Evolutionary conservation across 2,797 vertebrate genomes (phyloP).

Genomic region (Octomys mimax): DNA sequence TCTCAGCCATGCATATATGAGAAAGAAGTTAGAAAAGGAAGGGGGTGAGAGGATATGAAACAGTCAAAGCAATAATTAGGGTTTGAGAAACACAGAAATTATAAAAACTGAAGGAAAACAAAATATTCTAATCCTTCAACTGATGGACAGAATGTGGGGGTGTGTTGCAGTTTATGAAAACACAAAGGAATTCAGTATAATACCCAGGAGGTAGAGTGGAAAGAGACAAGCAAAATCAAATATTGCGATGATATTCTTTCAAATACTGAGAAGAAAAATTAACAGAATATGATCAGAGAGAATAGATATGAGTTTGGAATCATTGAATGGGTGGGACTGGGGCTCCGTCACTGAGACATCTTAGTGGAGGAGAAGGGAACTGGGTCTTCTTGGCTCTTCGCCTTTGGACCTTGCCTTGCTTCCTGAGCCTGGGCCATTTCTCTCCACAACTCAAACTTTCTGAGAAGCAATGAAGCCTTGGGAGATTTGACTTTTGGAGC

Average conservation of each 20-base stretch:
- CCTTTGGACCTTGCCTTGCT: background rate
- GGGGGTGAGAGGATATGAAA: background rate
- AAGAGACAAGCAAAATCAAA: constrained; percentile 45
- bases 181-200: constrained; percentile 38
- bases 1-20: background rate
- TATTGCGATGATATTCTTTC: background rate
- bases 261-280: constrained; percentile 55
- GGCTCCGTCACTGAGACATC: constrained; percentile 79
- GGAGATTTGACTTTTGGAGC: background rate
- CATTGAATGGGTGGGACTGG: constrained; percentile 55
- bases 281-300: constrained; percentile 60
- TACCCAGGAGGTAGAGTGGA: background rate
- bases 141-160: constrained; percentile 16
- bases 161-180: constrained; percentile 41
- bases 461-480: background rate
- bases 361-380: constrained; percentile 81
- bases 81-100: background rate
- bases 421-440: background rate
- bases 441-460: background rate
- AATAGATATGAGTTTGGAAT: constrained; percentile 81
- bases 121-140: constrained; percentile 22
- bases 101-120: constrained; percentile 10
- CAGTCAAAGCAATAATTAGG: background rate
- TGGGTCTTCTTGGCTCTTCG: background rate
- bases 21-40: background rate